Percentiles rank a stretch among this genome's conserved stretches.
Conservation (phyloP, 1,140 invertebrate species). For the Penaeus japonicus region DNA sequence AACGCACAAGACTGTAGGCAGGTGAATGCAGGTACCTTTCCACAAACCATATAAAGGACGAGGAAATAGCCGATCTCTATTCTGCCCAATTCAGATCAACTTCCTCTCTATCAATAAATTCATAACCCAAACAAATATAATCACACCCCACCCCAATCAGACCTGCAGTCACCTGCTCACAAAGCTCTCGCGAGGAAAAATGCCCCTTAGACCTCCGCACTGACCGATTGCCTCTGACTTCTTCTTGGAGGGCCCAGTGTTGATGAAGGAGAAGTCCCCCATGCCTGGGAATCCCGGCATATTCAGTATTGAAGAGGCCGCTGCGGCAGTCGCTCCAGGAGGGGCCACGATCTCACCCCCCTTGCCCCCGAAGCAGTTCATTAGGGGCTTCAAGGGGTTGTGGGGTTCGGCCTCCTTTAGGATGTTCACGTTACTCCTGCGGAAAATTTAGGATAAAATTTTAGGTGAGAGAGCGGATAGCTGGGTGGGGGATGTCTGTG, state of each 20-base stretch:
- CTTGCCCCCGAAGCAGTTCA: constrained; percentile 40
- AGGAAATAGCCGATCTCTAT: no score
- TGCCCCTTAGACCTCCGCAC: background rate
- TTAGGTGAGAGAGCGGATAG: no score
- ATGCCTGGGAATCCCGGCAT: constrained; percentile 18
- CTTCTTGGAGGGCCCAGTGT: constrained; percentile 27
- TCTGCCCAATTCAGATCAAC: no score
- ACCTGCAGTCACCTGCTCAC: background rate
- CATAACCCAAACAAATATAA: no score
- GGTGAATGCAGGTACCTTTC: no score
- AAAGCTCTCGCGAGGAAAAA: background rate
- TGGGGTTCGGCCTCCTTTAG: constrained; percentile 58
- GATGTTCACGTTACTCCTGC: constrained; percentile 58
- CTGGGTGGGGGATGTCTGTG: no score
- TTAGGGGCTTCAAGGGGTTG: constrained; percentile 55
- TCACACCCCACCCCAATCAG: no score
- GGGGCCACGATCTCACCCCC: constrained; percentile 28
- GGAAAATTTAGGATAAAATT: background rate
- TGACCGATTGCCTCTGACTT: constrained; percentile 44
- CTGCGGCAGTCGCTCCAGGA: constrained; percentile 11
- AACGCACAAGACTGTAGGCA: no score
- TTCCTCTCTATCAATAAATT: no score
- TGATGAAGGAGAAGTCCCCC: constrained; percentile 37
- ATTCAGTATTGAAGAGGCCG: constrained; percentile 29
- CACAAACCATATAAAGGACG: no score